Evolutionary conservation across 92 coral and sea anemone genomes (phyloP).

Genomic region (Hydrozoanthus gracilis): DNA sequence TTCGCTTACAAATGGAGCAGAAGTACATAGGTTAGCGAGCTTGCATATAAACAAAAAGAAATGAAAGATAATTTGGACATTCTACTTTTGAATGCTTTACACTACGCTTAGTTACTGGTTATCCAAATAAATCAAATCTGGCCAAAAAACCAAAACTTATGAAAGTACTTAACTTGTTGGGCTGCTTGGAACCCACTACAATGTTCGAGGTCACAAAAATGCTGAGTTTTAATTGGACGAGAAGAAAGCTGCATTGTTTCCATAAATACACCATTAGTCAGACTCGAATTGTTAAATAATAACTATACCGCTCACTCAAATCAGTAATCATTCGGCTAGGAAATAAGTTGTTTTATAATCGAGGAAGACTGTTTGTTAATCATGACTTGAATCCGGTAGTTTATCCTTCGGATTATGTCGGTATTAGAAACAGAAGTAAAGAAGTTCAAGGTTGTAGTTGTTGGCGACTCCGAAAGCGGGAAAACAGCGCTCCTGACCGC

Average conservation of each 20-base stretch:
- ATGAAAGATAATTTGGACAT: no score
- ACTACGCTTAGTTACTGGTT: background rate
- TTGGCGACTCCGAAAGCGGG: constrained; percentile 75
- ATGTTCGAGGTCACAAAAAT: constrained; percentile 1
- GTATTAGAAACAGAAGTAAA: constrained; percentile 44
- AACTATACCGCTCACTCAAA: constrained; percentile 2
- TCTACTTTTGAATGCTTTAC: no score
- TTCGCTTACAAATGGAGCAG: no score
- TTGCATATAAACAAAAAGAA: no score
- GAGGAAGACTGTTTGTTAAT: background rate
- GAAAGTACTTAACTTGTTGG: no score
- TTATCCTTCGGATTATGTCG: constrained; percentile 21
- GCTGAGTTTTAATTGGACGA: constrained; percentile 32
- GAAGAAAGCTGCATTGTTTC: constrained; percentile 22
- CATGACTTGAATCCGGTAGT: background rate
- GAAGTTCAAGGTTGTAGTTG: constrained; percentile 66
- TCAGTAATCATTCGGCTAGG: background rate
- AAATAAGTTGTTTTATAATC: background rate
- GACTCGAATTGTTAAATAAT: constrained; percentile 14
- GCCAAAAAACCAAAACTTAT: no score
- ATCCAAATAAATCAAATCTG: no score
- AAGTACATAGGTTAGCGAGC: no score
- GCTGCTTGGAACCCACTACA: background rate
- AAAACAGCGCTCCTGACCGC: constrained; percentile 63
- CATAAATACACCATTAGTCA: constrained; percentile 23